A percentile compares a stretch with the other conserved stretches of the same genome.
Conservation (phyloP, 1,140 invertebrate species). For the Camponotus pennsylvanicus region DNA sequence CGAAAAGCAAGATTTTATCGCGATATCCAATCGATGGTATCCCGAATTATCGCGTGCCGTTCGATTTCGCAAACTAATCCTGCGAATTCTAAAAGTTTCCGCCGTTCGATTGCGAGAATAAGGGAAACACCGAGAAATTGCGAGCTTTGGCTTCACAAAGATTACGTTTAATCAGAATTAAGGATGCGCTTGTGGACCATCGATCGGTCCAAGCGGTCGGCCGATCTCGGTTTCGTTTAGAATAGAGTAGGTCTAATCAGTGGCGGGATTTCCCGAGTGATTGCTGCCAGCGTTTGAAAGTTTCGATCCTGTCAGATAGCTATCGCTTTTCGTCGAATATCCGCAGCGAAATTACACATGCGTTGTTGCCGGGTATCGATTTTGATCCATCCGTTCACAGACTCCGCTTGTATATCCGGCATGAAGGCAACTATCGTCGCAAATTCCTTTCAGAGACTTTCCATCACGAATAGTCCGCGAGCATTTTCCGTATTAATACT, state of each 20-base stretch:
- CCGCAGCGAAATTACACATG: constrained; percentile 32
- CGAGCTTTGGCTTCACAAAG: constrained; percentile 35
- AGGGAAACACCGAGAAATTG: constrained; percentile 1
- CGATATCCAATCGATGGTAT: constrained; percentile 38
- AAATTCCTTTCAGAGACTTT: constrained; percentile 47
- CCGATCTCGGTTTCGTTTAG: constrained; percentile 65
- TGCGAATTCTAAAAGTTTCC: constrained; percentile 56
- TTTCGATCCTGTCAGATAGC: constrained; percentile 13
- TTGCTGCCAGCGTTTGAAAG: constrained; percentile 31
- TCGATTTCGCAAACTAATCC: constrained; percentile 38
- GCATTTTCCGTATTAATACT: constrained; percentile 21
- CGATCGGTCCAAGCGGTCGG: constrained; percentile 37
- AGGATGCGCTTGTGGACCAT: constrained; percentile 60
- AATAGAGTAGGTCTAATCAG: constrained; percentile 65
- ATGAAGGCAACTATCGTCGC: neutral
- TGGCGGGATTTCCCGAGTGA: constrained; percentile 26
- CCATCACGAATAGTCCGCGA: constrained; percentile 27
- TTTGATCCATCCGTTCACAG: constrained; percentile 18
- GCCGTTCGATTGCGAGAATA: neutral
- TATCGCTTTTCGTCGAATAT: constrained; percentile 45
- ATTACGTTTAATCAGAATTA: constrained; percentile 74
- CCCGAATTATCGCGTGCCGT: constrained; percentile 16
- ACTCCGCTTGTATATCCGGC: constrained; percentile 36
- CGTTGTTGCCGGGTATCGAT: constrained; percentile 32
- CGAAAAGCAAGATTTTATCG: constrained; percentile 16